These are phyloP conservation scores for Drosophila aff. DNA, from an alignment of 1,140 invertebrate species.

Conservation along the genomic window DNA sequence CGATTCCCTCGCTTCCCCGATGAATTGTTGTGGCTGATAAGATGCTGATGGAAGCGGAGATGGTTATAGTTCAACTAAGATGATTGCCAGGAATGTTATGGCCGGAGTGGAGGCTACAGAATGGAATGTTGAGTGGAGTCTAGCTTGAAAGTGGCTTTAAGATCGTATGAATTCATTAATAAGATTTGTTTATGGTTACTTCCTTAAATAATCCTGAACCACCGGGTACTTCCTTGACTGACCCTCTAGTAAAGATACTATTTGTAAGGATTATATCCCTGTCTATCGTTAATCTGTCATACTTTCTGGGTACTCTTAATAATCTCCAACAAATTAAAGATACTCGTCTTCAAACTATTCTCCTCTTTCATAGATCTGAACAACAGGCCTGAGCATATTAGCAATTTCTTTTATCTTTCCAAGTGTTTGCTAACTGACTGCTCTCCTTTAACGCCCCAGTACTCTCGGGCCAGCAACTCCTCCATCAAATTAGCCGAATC, in stretches of 20 bases:
- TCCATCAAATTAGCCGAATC: conserved; percentile 38
- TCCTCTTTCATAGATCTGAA: neutral
- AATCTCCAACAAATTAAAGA: neutral
- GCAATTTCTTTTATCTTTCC: neutral
- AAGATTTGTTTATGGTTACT: neutral
- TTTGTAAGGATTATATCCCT: neutral
- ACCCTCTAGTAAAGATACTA: too few relatives aligned
- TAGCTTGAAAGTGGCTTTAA: neutral
- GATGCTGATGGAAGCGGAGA: conserved; percentile 14
- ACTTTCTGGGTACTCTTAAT: neutral
- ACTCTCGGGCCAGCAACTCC: conserved; percentile 1
- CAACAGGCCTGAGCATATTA: neutral
- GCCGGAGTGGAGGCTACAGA: neutral
- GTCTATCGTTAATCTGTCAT: neutral
- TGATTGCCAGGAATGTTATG: conserved; percentile 16
- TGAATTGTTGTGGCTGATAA: conserved; percentile 17
- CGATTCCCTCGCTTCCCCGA: neutral
- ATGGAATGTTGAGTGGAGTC: neutral
- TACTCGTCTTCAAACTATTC: neutral
- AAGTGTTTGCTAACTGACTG: conserved; percentile 26
- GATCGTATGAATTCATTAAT: neutral
- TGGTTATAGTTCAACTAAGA: conserved; percentile 24
- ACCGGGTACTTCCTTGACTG: too few relatives aligned
- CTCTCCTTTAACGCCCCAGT: conserved; percentile 21
- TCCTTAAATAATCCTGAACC: too few relatives aligned